Percentiles rank a stretch among this genome's conserved stretches.
Evolutionary conservation across 2,797 vertebrate species (phyloP).

Genomic region (Pangasius sanitwongsei): DNA sequence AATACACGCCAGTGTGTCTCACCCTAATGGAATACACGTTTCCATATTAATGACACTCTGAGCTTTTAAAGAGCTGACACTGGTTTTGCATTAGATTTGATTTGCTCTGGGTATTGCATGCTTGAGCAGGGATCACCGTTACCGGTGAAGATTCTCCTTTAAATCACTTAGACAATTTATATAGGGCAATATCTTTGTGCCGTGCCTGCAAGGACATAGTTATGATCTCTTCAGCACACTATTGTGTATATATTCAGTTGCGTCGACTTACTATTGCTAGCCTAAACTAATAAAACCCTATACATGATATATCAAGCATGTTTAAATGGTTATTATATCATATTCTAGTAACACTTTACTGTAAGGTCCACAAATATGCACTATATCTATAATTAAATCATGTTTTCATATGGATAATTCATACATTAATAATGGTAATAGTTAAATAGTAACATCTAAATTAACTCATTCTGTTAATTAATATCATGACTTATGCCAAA

Average conservation of each 20-base stretch:
- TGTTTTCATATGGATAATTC: not conserved
- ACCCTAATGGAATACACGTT: constrained; percentile 63
- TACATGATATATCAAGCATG: not conserved
- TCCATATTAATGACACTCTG: constrained; percentile 68
- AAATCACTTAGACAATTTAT: constrained; percentile 73
- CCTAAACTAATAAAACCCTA: not conserved
- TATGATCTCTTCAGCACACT: constrained; percentile 11
- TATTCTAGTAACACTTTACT: not conserved
- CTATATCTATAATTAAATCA: not conserved
- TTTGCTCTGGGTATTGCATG: constrained; percentile 70
- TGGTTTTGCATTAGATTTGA: constrained; percentile 75
- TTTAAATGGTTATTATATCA: not conserved
- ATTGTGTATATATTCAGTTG: not conserved
- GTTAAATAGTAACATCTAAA: not conserved
- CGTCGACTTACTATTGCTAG: not conserved
- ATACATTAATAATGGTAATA: not conserved
- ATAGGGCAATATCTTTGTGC: constrained; percentile 47
- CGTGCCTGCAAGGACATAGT: constrained; percentile 32
- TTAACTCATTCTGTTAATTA: not conserved
- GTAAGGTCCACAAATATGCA: not conserved
- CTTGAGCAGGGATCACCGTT: constrained; percentile 74
- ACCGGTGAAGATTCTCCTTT: constrained; percentile 67
- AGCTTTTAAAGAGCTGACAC: constrained; percentile 68
- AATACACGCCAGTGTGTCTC: constrained; percentile 62
- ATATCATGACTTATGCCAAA: not conserved